These are phyloP conservation scores for Blastobasis lacticolella DNA, from an alignment of 2,888 invertebrate genomes.

Conservation along the genomic window DNA sequence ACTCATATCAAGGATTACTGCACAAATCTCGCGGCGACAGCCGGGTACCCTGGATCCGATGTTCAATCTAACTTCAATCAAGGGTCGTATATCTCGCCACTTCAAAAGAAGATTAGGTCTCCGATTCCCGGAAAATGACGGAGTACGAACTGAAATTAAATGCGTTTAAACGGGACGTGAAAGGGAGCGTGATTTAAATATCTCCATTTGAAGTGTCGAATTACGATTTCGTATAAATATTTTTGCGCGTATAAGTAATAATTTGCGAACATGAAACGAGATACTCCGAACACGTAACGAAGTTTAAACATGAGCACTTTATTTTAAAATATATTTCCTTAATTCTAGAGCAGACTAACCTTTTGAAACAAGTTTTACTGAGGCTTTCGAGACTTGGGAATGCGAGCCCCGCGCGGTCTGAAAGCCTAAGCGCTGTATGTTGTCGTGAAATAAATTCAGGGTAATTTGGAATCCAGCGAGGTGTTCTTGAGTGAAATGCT, in stretches of 20 bases:
- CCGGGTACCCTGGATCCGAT: background rate
- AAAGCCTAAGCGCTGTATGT: too few species aligned
- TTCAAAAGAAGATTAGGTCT: background rate
- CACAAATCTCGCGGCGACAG: constrained; percentile 7
- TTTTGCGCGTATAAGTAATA: constrained; percentile 34
- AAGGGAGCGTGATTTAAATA: background rate
- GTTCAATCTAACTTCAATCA: background rate
- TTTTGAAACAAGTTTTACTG: too few species aligned
- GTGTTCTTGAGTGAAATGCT: too few species aligned
- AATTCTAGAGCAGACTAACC: too few species aligned
- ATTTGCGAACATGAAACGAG: constrained; percentile 25
- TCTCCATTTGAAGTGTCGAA: constrained; percentile 26
- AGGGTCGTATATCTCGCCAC: background rate
- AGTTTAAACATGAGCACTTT: too few species aligned
- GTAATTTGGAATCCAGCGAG: too few species aligned
- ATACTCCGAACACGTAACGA: too few species aligned
- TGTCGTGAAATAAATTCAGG: too few species aligned
- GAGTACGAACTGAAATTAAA: background rate
- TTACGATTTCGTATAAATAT: constrained; percentile 33
- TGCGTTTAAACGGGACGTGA: background rate
- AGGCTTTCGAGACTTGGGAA: too few species aligned
- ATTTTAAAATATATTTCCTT: too few species aligned
- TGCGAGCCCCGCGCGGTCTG: too few species aligned
- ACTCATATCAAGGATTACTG: constrained; percentile 49
- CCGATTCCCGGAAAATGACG: background rate